Conservation (phyloP, 2,797 vertebrate genomes). For the Amphiprion clarkii region DNA sequence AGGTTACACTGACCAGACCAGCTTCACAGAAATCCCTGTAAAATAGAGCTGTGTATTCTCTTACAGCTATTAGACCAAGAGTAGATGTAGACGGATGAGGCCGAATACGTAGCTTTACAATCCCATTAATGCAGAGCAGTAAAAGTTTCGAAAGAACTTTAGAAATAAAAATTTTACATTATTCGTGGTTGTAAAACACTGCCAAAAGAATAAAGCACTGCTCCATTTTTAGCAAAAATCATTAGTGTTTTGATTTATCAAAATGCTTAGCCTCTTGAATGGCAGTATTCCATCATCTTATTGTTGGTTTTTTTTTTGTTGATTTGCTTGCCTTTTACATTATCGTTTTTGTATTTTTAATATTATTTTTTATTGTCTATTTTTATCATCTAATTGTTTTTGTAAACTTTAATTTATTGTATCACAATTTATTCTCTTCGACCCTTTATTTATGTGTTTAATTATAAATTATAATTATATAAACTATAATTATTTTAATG, state of each 20-base stretch:
- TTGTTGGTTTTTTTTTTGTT: background rate
- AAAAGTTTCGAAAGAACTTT: background rate
- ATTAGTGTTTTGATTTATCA: background rate
- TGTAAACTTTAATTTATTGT: too few relatives aligned
- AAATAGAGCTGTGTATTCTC: slow-evolving; percentile 11
- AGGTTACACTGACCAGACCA: slow-evolving; percentile 47
- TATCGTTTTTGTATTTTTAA: too few relatives aligned
- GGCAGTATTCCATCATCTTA: background rate
- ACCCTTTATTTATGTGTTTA: too few relatives aligned
- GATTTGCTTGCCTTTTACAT: too few relatives aligned
- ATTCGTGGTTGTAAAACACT: background rate
- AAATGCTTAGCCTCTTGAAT: background rate
- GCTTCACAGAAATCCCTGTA: slow-evolving; percentile 16
- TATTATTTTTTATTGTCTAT: too few relatives aligned
- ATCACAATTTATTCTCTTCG: too few relatives aligned
- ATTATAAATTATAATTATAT: too few relatives aligned
- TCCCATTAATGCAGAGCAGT: background rate
- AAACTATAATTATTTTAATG: too few relatives aligned
- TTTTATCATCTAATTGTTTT: too few relatives aligned
- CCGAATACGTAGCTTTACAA: background rate
- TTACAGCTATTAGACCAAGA: background rate
- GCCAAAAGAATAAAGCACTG: background rate
- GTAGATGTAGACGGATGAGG: background rate
- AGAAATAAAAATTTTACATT: background rate
- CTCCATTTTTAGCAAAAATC: background rate